Evolutionary conservation across 2,888 invertebrate species (phyloP).

Genomic region (Drosophila paucipuncta): DNA sequence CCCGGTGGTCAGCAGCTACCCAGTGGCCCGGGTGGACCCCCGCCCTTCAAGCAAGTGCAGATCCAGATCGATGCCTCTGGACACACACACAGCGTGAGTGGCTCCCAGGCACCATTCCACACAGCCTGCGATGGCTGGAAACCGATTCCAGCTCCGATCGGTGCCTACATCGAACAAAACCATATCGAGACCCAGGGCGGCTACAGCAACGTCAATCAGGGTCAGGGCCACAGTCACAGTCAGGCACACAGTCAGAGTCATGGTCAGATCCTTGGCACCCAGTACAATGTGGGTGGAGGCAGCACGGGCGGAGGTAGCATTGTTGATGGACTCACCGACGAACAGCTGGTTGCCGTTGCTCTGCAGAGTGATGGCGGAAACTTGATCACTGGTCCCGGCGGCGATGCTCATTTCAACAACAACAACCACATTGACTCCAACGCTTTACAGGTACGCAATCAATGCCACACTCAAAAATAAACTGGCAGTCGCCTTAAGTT

Average conservation of each 20-base stretch:
- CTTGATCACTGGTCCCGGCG: slow-evolving; percentile 58
- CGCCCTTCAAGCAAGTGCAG: slow-evolving; percentile 86
- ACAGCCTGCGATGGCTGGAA: slow-evolving; percentile 93
- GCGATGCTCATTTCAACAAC: slow-evolving; percentile 68
- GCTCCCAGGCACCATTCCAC: slow-evolving; percentile 83
- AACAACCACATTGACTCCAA: slow-evolving; percentile 72
- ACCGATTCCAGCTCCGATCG: slow-evolving; percentile 90
- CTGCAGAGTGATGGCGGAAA: slow-evolving; percentile 71
- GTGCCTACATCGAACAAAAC: slow-evolving; percentile 80
- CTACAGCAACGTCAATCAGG: slow-evolving; percentile 79
- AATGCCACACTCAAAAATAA: not conserved
- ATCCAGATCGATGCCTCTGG: slow-evolving; percentile 83
- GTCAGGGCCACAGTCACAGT: slow-evolving; percentile 32
- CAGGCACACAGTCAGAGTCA: slow-evolving; percentile 12
- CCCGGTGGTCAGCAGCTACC: slow-evolving; percentile 86
- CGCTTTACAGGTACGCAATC: slow-evolving; percentile 57
- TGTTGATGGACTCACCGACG: slow-evolving; percentile 80
- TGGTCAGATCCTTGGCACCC: slow-evolving; percentile 42
- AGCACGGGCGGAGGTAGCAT: slow-evolving; percentile 41
- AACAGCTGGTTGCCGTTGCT: slow-evolving; percentile 84
- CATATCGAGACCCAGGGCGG: slow-evolving; percentile 82
- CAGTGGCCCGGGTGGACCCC: slow-evolving; percentile 6
- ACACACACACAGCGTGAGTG: slow-evolving; percentile 78
- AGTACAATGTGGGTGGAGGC: slow-evolving; percentile 47
- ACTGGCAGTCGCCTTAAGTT: not conserved